Base-by-base conservation (phyloP, 2,113 vertebrate genomes). In the Carollia perspicillata region DNA sequence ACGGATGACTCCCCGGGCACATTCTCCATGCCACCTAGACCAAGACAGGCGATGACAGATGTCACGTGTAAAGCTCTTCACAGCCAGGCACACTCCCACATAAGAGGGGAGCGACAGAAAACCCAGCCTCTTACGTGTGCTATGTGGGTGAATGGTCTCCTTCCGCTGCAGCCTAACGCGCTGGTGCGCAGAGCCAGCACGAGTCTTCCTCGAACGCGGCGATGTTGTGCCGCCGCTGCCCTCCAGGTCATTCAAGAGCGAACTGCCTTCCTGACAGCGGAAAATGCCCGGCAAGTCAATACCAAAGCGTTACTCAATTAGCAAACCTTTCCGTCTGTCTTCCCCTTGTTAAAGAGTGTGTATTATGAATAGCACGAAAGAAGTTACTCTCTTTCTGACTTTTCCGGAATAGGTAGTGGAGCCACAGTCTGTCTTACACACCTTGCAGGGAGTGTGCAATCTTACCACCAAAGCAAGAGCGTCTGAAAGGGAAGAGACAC, bases 21-120 rank as follows among this genome's bases (percentile, higher is more conserved):
- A 5, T 49, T 9, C 30, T 33, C 20, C 1, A 7, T n/a, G 74
- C 30, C 74, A 33, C 33, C 2, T 90, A 80, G 80, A 93, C 44
- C 51, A 26, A 84, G 72, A 65, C 55, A 81, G 79, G 65, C 58
- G 80, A 26, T 35, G 94, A 94, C 87, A 92, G 90, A 90, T 68
- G 71, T 40, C 71, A 74, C 44, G 71, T 89, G 91, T 77, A 93
- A 91, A 89, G 92, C 65, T 86, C 74, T 93, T 92, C 69, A 22
- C 30, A 65, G 79, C 42, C 79, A 65, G 68, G 97, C 78, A 91
- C 16, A 40, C 1, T 53, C 89, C 75, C 75, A 66, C 93, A 30
- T 33, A 71, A 28, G 49, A 83, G 53, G 23, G 68, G 75, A 84
- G 65, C 26, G 16, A 33, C 53, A 83, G 71, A 95, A 74, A 55